A percentile compares a stretch with the other conserved stretches of the same genome.
phyloP scores from a whole-genome alignment of 2,888 invertebrate species.

The Sussaba pulchella region DNA sequence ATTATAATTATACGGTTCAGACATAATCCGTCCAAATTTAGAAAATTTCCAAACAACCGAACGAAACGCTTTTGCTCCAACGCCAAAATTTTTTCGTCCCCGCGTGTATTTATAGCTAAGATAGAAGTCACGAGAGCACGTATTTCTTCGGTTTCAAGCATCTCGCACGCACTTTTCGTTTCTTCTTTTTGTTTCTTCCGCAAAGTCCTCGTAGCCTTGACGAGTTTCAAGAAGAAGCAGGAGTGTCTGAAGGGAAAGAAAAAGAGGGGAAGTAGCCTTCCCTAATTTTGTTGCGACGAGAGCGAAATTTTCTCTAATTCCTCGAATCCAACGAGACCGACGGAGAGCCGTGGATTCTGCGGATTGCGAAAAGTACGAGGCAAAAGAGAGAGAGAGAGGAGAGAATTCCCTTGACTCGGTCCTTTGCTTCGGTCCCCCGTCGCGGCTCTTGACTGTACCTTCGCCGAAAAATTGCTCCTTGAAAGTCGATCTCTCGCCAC shows the following conservation, averaged over 20 bases:
- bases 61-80: too few relatives aligned
- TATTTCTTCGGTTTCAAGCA: conserved; percentile 24
- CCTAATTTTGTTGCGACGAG: conserved; percentile 58
- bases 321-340: conserved; percentile 18
- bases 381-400: conserved; percentile 48
- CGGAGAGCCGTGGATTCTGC: conserved; percentile 9
- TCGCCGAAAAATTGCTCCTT: conserved; percentile 43
- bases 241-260: neutral
- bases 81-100: neutral
- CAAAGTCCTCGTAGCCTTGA: conserved; percentile 13
- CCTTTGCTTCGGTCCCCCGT: neutral
- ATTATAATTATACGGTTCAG: too few relatives aligned
- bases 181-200: conserved; percentile 18
- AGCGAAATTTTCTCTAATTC: conserved; percentile 61
- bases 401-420: conserved; percentile 22
- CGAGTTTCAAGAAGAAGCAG: conserved; percentile 14
- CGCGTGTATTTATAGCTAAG: conserved; percentile 2
- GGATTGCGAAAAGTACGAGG: conserved; percentile 35
- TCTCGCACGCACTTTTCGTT: conserved; percentile 26
- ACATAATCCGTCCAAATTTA: too few relatives aligned
- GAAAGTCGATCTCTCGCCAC: conserved; percentile 50
- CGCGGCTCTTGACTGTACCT: conserved; percentile 47
- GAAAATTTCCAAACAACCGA: too few relatives aligned
- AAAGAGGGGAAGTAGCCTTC: conserved; percentile 17
- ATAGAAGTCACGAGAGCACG: neutral